Evolutionary conservation across 2,797 vertebrate species (phyloP).

Genomic region (Oryzias dopingdopingensis): DNA sequence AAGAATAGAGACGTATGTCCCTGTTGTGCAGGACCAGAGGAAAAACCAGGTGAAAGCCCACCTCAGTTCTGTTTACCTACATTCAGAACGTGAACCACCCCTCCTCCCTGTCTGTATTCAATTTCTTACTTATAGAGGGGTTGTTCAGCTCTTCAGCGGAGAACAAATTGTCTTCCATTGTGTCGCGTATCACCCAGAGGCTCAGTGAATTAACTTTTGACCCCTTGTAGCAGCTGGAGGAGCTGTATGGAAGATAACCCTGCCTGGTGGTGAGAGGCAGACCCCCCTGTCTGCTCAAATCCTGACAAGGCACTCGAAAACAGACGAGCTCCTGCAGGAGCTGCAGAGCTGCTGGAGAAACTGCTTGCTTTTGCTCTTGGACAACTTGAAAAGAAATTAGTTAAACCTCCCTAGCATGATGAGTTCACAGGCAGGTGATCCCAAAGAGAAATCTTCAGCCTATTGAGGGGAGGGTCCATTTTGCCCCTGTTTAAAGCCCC

Average conservation of each 20-base stretch:
- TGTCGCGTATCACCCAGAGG: conserved; percentile 48
- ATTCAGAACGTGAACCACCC: conserved; percentile 15
- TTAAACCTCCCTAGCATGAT: neutral
- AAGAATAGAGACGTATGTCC: conserved; percentile 4
- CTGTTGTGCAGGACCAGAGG: conserved; percentile 8
- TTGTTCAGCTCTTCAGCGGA: conserved; percentile 34
- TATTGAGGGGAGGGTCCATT: too few relatives aligned
- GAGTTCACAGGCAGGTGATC: neutral
- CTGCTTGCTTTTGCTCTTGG: neutral
- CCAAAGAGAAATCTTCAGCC: neutral
- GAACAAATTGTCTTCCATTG: conserved; percentile 62
- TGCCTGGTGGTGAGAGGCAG: conserved; percentile 20
- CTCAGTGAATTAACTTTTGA: conserved; percentile 63
- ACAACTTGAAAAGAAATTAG: neutral
- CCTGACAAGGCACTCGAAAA: conserved; percentile 3
- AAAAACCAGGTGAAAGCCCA: conserved; percentile 4
- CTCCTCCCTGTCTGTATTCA: conserved; percentile 42
- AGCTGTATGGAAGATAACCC: conserved; percentile 49
- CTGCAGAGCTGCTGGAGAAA: conserved; percentile 25
- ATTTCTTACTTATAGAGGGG: conserved; percentile 31
- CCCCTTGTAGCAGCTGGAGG: conserved; percentile 42
- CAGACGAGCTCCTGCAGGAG: conserved; percentile 20
- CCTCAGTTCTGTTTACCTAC: conserved; percentile 31
- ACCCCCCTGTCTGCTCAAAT: conserved; percentile 24
- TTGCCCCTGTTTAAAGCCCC: too few relatives aligned